These are phyloP conservation scores for Aplysia californica DNA, from an alignment of 1,140 invertebrate genomes.

Conservation along the genomic window DNA sequence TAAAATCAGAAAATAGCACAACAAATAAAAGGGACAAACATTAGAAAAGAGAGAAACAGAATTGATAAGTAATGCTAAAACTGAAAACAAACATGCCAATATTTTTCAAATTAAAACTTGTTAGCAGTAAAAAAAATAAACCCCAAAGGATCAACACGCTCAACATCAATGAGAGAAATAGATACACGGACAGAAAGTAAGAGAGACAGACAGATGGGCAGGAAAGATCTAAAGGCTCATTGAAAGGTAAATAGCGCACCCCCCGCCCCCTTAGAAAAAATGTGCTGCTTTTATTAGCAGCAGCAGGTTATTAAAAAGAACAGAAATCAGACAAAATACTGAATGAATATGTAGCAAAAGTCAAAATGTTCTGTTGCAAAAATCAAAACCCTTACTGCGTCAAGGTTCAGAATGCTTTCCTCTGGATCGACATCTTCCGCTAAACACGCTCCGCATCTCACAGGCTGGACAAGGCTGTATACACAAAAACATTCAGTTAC, in stretches of 20 bases:
- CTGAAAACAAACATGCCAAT: background rate
- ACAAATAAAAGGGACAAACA: background rate
- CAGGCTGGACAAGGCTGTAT: background rate
- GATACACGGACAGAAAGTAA: too few species aligned
- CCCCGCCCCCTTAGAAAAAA: background rate
- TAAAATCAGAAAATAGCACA: background rate
- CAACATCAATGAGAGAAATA: too few species aligned
- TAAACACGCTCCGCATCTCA: slow-evolving; percentile 5
- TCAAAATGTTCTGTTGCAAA: too few species aligned
- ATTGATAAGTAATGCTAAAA: background rate
- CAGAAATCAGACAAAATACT: background rate
- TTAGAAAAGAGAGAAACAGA: background rate
- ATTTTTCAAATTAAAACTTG: background rate
- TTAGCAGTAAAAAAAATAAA: too few species aligned
- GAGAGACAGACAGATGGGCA: background rate
- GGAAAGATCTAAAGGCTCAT: background rate
- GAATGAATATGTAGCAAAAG: too few species aligned
- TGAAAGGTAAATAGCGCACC: background rate
- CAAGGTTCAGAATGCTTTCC: background rate
- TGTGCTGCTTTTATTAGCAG: background rate
- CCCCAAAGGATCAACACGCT: too few species aligned
- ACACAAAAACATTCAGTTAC: background rate
- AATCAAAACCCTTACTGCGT: slow-evolving; percentile 1
- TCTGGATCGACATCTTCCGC: background rate
- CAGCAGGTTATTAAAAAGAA: background rate